Conservation (phyloP, 2,113 vertebrate genomes). For the Nettapus auritus region DNA sequence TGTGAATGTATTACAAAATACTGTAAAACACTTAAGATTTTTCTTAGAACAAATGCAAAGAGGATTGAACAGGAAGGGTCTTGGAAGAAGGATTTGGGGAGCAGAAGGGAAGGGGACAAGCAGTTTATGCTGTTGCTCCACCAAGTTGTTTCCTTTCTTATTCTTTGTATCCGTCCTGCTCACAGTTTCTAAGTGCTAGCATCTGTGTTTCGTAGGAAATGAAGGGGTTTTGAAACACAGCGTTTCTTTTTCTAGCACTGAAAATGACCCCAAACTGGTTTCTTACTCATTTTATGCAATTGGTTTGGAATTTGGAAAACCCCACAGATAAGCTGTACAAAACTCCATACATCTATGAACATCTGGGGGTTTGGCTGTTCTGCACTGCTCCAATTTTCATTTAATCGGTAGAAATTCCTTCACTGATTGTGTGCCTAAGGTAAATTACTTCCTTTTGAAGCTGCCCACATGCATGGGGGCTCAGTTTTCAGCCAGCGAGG, state of each 20-base stretch:
- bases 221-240: background rate
- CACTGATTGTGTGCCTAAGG: slow-evolving; percentile 50
- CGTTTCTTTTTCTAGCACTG: background rate
- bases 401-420: slow-evolving; percentile 50
- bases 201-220: slow-evolving; percentile 38
- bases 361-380: slow-evolving; percentile 58
- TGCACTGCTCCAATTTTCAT: background rate
- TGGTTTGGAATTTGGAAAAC: slow-evolving; percentile 61
- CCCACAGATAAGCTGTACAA: background rate
- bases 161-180: background rate
- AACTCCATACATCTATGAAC: slow-evolving; percentile 16
- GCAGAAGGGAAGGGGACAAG: background rate
- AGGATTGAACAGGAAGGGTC: background rate
- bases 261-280: slow-evolving; percentile 30
- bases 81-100: background rate
- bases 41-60: background rate
- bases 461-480: background rate
- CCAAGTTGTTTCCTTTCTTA: background rate
- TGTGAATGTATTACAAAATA: background rate
- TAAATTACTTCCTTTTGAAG: slow-evolving; percentile 62
- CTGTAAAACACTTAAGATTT: background rate
- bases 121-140: background rate
- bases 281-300: slow-evolving; percentile 37
- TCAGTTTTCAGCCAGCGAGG: slow-evolving; percentile 23
- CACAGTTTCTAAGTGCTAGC: background rate